Percentiles rank a stretch among this genome's conserved stretches.
Conservation (phyloP, 2,797 vertebrate genomes). For the Cyprinella venusta region DNA sequence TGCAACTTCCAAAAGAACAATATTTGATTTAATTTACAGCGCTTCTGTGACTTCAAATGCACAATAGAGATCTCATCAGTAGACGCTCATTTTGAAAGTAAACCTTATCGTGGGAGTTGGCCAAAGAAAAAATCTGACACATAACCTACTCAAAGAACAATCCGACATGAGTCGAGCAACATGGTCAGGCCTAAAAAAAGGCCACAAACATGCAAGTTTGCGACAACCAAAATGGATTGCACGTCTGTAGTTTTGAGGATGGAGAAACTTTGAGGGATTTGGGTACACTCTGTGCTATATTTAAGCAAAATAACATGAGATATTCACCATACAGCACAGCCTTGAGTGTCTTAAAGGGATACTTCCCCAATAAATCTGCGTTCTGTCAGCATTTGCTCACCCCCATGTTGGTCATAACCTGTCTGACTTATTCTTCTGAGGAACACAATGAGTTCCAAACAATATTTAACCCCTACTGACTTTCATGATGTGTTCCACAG, state of each 20-base stretch:
- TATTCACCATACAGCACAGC: constrained; percentile 1
- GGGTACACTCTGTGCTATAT: not conserved
- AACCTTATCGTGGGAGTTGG: constrained; percentile 9
- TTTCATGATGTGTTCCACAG: not conserved
- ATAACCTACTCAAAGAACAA: constrained; percentile 13
- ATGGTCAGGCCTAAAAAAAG: not conserved
- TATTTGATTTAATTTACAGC: not conserved
- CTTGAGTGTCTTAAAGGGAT: constrained; percentile 1
- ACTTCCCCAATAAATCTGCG: not conserved
- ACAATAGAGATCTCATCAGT: not conserved
- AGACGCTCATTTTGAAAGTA: constrained; percentile 16
- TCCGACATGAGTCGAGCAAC: not conserved
- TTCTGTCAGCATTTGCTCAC: not conserved
- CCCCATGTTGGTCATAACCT: not conserved
- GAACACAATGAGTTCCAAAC: not conserved
- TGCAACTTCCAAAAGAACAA: not conserved
- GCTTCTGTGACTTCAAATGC: constrained; percentile 5
- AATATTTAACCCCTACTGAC: not conserved
- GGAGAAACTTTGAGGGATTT: constrained; percentile 8
- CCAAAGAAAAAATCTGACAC: not conserved
- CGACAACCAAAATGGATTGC: not conserved
- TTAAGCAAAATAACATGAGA: not conserved
- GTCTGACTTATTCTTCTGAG: not conserved
- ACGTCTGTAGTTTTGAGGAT: constrained; percentile 16
- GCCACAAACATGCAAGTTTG: constrained; percentile 1